Conservation (phyloP, 2,113 vertebrate genomes). For the Kryptolebias marmoratus region DNA sequence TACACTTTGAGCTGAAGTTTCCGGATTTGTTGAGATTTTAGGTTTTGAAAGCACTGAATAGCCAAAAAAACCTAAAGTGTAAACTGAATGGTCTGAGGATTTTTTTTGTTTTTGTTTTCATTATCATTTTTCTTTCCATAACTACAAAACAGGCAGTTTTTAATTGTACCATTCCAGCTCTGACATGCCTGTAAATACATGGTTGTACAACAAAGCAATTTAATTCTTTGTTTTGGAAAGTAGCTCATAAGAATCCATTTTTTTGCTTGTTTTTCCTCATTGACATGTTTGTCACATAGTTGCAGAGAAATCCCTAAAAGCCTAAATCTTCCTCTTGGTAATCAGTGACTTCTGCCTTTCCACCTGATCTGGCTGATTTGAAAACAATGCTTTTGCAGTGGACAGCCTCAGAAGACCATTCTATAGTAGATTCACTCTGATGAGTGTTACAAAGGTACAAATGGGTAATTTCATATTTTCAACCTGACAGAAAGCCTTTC, state of each 20-base stretch:
- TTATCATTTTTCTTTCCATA: too few species aligned
- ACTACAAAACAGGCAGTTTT: not conserved
- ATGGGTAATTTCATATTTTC: too few species aligned
- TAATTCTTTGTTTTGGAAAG: not conserved
- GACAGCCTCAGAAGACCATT: constrained; percentile 27
- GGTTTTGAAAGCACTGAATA: not conserved
- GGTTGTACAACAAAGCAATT: not conserved
- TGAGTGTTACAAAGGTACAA: too few species aligned
- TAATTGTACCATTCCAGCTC: not conserved
- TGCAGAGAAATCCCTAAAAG: not conserved
- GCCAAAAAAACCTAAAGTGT: not conserved
- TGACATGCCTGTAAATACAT: not conserved
- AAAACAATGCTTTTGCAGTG: constrained; percentile 30
- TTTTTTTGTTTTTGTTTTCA: not conserved
- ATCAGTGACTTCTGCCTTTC: constrained; percentile 35
- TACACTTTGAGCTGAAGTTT: not conserved
- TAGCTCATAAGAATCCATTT: not conserved
- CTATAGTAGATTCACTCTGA: constrained; percentile 7
- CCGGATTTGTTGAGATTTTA: not conserved
- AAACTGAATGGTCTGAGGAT: not conserved
- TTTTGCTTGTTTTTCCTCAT: not conserved
- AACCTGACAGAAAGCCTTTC: not conserved
- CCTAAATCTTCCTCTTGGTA: constrained; percentile 1
- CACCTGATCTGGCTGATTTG: constrained; percentile 20
- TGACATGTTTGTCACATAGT: not conserved